Evolutionary conservation across 1,140 invertebrate species (phyloP), one percentile per base, ranked within the genome.

Genomic region (Chymomyza costata): DNA sequence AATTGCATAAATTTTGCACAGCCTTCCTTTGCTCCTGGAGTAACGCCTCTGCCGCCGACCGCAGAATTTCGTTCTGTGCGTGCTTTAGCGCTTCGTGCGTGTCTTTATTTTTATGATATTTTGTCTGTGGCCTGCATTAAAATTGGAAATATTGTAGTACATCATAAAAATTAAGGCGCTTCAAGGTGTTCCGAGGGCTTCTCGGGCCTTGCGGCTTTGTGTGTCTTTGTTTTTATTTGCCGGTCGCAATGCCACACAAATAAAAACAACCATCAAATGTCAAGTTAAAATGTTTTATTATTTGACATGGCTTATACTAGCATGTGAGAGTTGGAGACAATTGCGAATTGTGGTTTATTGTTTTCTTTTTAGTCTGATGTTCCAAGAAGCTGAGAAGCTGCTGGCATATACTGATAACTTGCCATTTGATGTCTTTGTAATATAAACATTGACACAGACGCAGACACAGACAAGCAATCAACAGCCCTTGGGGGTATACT

Each of bases 231-330:
- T 80, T 80, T 80, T 80, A 80, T 80, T 80, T 68, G 64, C 19
- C 56, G 48, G 73, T 81, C 73, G 74, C 73, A 73, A 58, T 80
- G 73, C 73, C 73, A 44, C 41, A 55, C 46, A 65, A 65, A 80
- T 80, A 80, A 80, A 80, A 80, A 67, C 67, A 64, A 44, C 73
- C 74, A 81, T 80, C 74, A 80, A 80, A 80, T 62, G 68, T 58
- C 74, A 46, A 81, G 73, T 73, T 80, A 80, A 80, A 80, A 73
- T 80, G 67, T 80, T 80, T 80, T 80, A 80, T 80, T 80, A 80
- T 80, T 80, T 65, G 56, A 58, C 67, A 10, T 38, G 35, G 63
- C 60, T 54, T 43, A 34, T 58, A 39, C 51, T 65, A 51, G 52
- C 52, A 63, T 59, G 59, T 63, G 60, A 55, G 60, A 55, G 21